phyloP scores from a whole-genome alignment of 2,888 invertebrate genomes.

The Ernsta delagoae region DNA sequence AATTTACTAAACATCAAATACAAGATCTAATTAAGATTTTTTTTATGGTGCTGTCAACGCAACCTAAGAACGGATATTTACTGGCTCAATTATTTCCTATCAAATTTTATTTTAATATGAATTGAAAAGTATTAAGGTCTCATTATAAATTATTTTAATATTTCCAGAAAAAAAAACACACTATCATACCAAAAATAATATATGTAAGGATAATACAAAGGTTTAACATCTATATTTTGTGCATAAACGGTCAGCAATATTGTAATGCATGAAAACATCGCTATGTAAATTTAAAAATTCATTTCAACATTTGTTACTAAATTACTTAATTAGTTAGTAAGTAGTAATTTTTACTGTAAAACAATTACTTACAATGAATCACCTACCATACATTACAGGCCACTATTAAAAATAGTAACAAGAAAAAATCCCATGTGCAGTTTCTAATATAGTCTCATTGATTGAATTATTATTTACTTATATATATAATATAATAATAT shows the following conservation, averaged over 20 bases:
- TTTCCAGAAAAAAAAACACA: background rate
- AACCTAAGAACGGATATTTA: background rate
- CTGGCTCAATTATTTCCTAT: too few species aligned
- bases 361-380: too few species aligned
- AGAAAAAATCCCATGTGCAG: too few species aligned
- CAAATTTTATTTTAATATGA: too few species aligned
- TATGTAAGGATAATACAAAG: background rate
- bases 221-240: constrained; percentile 11
- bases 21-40: background rate
- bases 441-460: too few species aligned
- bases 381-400: too few species aligned
- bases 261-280: background rate
- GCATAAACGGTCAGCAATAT: constrained; percentile 5
- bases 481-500: too few species aligned
- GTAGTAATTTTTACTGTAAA: background rate
- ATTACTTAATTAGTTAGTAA: background rate
- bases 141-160: background rate
- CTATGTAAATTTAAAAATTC: constrained; percentile 16
- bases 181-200: background rate
- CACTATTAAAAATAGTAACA: too few species aligned
- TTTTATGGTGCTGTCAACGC: background rate
- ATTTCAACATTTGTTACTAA: constrained; percentile 18
- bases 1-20: background rate
- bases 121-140: too few species aligned
- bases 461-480: too few species aligned